Conservation (phyloP, 1,140 invertebrate genomes). For the Cyrtorhinus lividipennis region DNA sequence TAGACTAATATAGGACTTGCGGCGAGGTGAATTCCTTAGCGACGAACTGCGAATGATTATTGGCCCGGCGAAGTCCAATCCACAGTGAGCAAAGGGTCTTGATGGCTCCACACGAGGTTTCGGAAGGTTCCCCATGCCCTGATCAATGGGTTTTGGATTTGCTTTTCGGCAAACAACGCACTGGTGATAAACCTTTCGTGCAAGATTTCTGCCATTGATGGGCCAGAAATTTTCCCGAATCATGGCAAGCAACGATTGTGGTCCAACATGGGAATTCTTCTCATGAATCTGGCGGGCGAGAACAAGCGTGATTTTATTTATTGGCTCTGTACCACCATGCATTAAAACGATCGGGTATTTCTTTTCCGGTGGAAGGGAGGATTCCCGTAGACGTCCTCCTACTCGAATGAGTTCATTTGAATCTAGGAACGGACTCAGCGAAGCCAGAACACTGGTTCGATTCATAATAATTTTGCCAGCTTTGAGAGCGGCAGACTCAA, state of each 20-base stretch:
- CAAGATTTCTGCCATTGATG: conserved; percentile 3
- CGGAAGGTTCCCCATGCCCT: conserved; percentile 22
- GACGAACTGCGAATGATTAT: conserved; percentile 2
- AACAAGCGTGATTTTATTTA: conserved; percentile 23
- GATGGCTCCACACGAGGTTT: too few species aligned
- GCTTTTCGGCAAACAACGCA: conserved; percentile 18
- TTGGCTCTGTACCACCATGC: conserved; percentile 26
- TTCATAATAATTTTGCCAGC: background rate
- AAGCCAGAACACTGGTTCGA: background rate
- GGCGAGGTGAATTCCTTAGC: background rate
- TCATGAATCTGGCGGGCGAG: conserved; percentile 27
- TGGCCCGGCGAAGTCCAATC: too few species aligned
- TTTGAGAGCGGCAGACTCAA: background rate
- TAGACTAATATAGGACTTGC: conserved; percentile 21
- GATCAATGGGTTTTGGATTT: background rate
- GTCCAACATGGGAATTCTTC: conserved; percentile 27
- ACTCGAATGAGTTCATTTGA: conserved; percentile 15
- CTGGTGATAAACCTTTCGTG: conserved; percentile 3
- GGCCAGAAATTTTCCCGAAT: conserved; percentile 16
- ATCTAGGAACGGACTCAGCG: conserved; percentile 13
- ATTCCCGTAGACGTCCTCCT: conserved; percentile 7
- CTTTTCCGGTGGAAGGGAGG: conserved; percentile 18
- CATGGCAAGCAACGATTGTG: conserved; percentile 12
- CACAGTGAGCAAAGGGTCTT: too few species aligned
- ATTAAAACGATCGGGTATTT: conserved; percentile 32